These are phyloP conservation scores for Catocala sponsa DNA, from an alignment of 2,888 invertebrate genomes.

Conservation along the genomic window DNA sequence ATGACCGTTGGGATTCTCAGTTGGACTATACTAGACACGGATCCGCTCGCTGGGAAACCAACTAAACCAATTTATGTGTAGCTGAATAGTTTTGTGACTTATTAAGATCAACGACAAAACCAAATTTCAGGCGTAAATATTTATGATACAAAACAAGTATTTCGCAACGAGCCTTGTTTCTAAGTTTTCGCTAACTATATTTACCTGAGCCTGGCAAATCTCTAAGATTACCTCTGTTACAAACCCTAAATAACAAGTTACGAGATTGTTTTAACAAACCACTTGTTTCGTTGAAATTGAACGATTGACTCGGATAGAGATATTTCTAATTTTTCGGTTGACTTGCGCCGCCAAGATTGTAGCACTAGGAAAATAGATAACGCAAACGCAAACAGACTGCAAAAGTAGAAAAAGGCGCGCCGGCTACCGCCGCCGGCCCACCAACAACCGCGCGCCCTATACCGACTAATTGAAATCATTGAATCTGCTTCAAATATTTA, in stretches of 20 bases:
- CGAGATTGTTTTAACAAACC: conserved; percentile 8
- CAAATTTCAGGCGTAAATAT: conserved; percentile 1
- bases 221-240: neutral
- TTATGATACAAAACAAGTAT: neutral
- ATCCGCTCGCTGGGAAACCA: conserved; percentile 18
- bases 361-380: conserved; percentile 73
- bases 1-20: conserved; percentile 42
- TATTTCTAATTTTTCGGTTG: conserved; percentile 84
- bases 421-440: conserved; percentile 50
- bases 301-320: conserved; percentile 72
- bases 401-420: conserved; percentile 61
- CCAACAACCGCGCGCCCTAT: conserved; percentile 52
- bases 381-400: conserved; percentile 72
- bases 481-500: conserved; percentile 63
- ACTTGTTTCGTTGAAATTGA: conserved; percentile 55
- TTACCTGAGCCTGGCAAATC: conserved; percentile 1
- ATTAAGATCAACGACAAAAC: conserved; percentile 14
- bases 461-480: conserved; percentile 69
- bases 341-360: conserved; percentile 69
- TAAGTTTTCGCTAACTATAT: conserved; percentile 16
- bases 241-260: conserved; percentile 1
- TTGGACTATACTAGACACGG: conserved; percentile 10
- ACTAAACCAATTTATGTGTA: conserved; percentile 34
- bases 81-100: conserved; percentile 27
- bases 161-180: conserved; percentile 6